Evolutionary conservation across 2,888 invertebrate genomes (phyloP), one percentile per base, ranked within the genome.

Genomic region (Epistrophe grossulariae): DNA sequence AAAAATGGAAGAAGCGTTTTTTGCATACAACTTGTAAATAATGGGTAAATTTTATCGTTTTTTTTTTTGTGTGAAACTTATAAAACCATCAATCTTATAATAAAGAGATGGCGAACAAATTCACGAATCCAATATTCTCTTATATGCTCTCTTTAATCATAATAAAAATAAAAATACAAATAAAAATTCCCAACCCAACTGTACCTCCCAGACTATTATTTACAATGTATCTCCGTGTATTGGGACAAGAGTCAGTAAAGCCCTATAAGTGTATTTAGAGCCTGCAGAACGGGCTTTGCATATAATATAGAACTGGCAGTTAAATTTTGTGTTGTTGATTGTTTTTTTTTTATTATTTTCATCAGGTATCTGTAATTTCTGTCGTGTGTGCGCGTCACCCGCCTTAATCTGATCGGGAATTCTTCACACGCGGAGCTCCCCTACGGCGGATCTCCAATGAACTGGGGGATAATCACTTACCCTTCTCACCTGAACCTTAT

Each of bases 251-350:
- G 31, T 24, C 62, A 17, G 62, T 78, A 60, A 24, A 79, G 82
- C 82, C 82, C 82, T 83, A 68, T 40, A 83, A 83, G 72, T 83
- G 72, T 83, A 79, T 77, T 82, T 45, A 82, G 64, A 82, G 70
- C 79, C 78, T 55, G 66, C 2, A 15, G 11, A 70, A 77, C 77
- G 55, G n/a, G 55, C 38, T 70, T 55, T 35, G 81, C 81, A 82
- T 82, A 76, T 40, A 62, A 82, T 82, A 76, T 40, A 62, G 55
- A 81, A 55, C 28, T 82, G 77, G 57, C 74, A 48, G 52, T 70
- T 66, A 48, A n/a, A 40, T 70, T 70, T 9, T 13, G 52, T 19
- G 31, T 66, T n/a, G 1, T 48, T 35, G 17, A 50, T 17, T 66
- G 38, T 19, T 52, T 52, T 19, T n/a, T 68, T 72, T 66, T 79